phyloP scores from a whole-genome alignment of 2,888 invertebrate species.

The Oscheius sp. region DNA sequence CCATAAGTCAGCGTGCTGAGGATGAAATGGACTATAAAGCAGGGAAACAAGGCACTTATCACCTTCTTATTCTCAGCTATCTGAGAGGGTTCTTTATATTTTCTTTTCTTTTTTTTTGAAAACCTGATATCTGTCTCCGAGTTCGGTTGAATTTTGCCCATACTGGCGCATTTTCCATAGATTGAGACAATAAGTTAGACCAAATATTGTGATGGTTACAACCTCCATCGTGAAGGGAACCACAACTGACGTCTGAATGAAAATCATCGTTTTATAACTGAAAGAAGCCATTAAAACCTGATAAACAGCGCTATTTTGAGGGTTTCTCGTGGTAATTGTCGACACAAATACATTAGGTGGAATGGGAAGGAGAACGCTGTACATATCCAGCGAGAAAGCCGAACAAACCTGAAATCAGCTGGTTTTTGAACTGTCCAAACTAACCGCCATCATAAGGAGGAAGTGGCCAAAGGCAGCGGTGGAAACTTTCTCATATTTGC shows the following conservation, averaged over 20 bases:
- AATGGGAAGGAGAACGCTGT: neutral
- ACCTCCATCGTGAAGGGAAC: neutral
- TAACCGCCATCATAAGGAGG: neutral
- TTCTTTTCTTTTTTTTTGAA: neutral
- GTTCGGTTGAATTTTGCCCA: neutral
- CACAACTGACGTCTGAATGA: neutral
- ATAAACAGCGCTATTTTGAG: neutral
- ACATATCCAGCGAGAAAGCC: neutral
- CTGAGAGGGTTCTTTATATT: neutral
- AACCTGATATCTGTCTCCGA: constrained; percentile 12
- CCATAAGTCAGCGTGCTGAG: neutral
- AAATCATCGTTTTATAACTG: neutral
- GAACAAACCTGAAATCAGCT: neutral
- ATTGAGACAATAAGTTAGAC: neutral
- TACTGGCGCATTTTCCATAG: neutral
- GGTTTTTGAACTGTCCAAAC: no score
- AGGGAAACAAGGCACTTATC: neutral
- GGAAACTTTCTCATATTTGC: neutral
- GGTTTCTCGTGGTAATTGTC: neutral
- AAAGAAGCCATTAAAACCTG: neutral
- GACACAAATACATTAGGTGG: neutral
- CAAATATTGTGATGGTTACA: neutral
- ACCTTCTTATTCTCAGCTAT: constrained; percentile 7
- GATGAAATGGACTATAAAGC: neutral
- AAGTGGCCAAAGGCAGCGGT: neutral